A percentile compares a stretch with the other conserved stretches of the same genome.
Conservation (phyloP, 2,797 vertebrate genomes). For the Sebastes matsubarae region DNA sequence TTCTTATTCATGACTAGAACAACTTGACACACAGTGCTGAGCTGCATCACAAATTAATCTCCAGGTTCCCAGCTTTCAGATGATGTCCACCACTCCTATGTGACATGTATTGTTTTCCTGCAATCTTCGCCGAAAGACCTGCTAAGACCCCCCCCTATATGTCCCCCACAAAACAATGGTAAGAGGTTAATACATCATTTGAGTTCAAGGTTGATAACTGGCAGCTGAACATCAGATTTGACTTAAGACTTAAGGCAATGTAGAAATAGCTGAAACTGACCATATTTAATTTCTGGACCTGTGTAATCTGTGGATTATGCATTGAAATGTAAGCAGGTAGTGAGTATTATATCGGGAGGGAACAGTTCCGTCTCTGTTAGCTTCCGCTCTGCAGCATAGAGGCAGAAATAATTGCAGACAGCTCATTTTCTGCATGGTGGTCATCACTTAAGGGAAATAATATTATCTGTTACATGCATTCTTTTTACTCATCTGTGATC, state of each 20-base stretch:
- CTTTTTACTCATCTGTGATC: background rate
- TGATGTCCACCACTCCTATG: no score
- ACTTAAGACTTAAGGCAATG: background rate
- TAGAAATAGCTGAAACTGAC: background rate
- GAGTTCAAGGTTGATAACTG: background rate
- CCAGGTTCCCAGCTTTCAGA: no score
- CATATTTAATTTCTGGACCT: background rate
- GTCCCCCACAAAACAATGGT: no score
- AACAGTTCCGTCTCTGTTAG: conserved; percentile 1
- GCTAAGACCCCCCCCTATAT: no score
- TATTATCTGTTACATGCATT: background rate
- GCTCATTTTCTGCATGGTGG: background rate
- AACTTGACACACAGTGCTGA: no score
- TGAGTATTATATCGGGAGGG: background rate
- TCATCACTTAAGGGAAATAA: background rate
- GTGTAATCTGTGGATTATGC: background rate
- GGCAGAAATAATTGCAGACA: background rate
- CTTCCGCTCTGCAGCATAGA: background rate
- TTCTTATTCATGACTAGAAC: no score
- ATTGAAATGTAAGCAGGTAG: background rate
- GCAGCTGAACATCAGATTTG: background rate
- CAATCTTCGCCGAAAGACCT: no score
- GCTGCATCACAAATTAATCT: no score
- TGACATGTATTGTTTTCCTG: no score
- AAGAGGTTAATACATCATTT: no score